phyloP scores from a whole-genome alignment of 2,888 invertebrate species.

The Apamea sordens region DNA sequence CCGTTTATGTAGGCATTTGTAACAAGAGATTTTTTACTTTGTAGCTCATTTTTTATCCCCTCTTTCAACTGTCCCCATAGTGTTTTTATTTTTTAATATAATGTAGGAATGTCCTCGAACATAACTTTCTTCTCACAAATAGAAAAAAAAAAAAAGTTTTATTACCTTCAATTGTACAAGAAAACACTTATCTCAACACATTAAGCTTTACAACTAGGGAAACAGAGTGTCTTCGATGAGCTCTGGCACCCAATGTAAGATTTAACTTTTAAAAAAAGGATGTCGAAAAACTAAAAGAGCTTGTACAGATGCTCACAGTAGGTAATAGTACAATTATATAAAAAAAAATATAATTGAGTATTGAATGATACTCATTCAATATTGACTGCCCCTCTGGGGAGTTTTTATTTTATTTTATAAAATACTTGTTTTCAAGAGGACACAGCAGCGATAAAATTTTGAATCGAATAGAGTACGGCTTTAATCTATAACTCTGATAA shows the following conservation, averaged over 20 bases:
- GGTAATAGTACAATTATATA: background rate
- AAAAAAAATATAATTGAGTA: background rate
- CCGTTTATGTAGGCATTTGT: background rate
- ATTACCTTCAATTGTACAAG: no score
- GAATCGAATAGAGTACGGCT: conserved; percentile 48
- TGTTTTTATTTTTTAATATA: background rate
- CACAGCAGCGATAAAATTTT: conserved; percentile 42
- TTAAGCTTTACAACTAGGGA: no score
- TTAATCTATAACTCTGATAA: conserved; percentile 56
- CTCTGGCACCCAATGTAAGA: no score
- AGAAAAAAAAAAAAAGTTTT: no score
- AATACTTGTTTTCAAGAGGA: conserved; percentile 6
- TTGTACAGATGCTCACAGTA: background rate
- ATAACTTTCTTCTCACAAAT: background rate
- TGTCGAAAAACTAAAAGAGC: no score
- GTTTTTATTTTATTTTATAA: background rate
- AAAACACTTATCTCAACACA: no score
- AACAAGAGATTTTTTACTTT: background rate
- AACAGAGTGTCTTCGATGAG: no score
- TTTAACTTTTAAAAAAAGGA: no score
- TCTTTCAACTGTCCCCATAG: background rate
- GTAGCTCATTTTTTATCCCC: background rate
- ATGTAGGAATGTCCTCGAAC: no score
- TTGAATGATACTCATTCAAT: background rate
- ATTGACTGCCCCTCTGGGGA: background rate